A percentile compares a stretch with the other conserved stretches of the same genome.
These are phyloP conservation scores for Frankliniella fusca DNA, from an alignment of 2,888 invertebrate genomes.

Conservation along the genomic window DNA sequence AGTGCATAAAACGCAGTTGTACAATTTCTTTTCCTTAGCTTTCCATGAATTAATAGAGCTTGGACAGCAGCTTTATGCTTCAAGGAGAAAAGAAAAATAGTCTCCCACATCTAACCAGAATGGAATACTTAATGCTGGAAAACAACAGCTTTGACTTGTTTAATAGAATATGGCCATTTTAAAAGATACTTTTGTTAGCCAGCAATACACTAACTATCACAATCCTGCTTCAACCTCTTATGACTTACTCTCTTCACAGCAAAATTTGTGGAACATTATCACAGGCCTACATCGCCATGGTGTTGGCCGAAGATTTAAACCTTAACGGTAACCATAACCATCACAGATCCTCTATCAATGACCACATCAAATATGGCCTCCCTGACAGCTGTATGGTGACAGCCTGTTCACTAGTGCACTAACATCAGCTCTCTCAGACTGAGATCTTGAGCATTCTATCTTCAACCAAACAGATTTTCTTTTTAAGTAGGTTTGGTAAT, in stretches of 20 bases:
- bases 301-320: slow-evolving; percentile 20
- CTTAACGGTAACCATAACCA: slow-evolving; percentile 24
- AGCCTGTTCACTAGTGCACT: slow-evolving; percentile 26
- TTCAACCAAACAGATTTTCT: neutral
- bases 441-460: slow-evolving; percentile 9
- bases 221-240: slow-evolving; percentile 24
- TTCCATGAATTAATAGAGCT: neutral
- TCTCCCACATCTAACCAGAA: neutral
- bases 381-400: slow-evolving; percentile 14
- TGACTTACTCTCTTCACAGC: slow-evolving; percentile 22
- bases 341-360: slow-evolving; percentile 22
- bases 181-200: slow-evolving; percentile 8
- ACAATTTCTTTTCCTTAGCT: neutral
- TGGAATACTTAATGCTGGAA: slow-evolving; percentile 13
- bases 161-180: neutral
- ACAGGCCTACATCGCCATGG: slow-evolving; percentile 1
- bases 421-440: slow-evolving; percentile 16
- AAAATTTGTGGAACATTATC: slow-evolving; percentile 26
- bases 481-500: slow-evolving; percentile 13
- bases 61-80: neutral
- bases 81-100: neutral
- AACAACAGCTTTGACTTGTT: slow-evolving; percentile 2
- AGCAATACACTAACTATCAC: slow-evolving; percentile 19
- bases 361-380: slow-evolving; percentile 9
- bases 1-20: neutral